Evolutionary conservation across 2,113 vertebrate genomes (phyloP).

Genomic region (Pampusana beccarii): DNA sequence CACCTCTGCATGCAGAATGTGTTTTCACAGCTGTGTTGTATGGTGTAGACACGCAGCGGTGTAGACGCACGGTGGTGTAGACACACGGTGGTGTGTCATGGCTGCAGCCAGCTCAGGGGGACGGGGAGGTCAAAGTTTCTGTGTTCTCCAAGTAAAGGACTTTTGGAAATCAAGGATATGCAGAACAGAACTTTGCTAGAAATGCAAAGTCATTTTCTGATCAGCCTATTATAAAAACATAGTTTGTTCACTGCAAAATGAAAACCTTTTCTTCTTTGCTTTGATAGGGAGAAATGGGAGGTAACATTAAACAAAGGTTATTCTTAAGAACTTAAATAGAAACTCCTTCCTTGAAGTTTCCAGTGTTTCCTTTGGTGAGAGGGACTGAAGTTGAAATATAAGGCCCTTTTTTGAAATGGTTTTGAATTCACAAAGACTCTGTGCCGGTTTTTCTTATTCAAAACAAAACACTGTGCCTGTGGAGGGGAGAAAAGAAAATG

Average conservation of each 20-base stretch:
- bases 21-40: rapidly evolving
- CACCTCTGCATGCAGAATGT: neutral
- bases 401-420: neutral
- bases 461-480: neutral
- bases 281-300: neutral
- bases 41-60: neutral
- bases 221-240: neutral
- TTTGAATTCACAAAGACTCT: slow-evolving; percentile 24
- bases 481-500: neutral
- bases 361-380: neutral
- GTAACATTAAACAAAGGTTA: neutral
- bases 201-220: neutral
- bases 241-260: neutral
- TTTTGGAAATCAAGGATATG: neutral
- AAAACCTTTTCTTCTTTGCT: neutral
- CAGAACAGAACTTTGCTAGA: neutral
- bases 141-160: neutral
- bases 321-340: neutral
- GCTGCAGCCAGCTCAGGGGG: neutral
- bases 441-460: neutral
- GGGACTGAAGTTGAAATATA: neutral
- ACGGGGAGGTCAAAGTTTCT: neutral
- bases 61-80: neutral
- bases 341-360: neutral
- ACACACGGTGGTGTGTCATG: rapidly evolving